Percentiles rank a stretch among this genome's conserved stretches.
These are phyloP conservation scores for Otis tarda DNA, from an alignment of 2,113 vertebrate species.

Conservation along the genomic window DNA sequence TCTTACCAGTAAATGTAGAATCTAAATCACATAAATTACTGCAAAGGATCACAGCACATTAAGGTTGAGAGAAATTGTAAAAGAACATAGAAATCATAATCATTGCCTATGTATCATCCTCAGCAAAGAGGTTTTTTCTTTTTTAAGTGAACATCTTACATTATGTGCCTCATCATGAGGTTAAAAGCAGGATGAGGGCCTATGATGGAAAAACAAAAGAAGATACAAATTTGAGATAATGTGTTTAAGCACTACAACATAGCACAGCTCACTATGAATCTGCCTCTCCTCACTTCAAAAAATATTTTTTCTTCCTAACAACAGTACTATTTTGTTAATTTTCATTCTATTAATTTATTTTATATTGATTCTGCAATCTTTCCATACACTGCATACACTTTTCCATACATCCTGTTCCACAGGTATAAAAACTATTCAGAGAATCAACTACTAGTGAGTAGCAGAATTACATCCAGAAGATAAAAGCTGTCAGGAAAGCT, in stretches of 20 bases:
- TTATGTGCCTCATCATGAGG: neutral
- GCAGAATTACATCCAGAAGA: neutral
- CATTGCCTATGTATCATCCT: neutral
- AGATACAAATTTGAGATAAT: neutral
- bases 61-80: slow-evolving; percentile 13
- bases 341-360: neutral
- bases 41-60: neutral
- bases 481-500: neutral
- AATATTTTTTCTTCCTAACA: neutral
- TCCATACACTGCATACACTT: neutral
- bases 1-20: neutral
- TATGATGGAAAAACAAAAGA: neutral
- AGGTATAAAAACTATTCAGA: neutral
- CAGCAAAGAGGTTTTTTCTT: neutral
- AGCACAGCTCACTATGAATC: neutral
- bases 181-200: neutral
- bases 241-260: neutral
- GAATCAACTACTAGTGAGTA: neutral
- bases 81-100: neutral
- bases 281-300: neutral
- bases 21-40: neutral
- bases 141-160: slow-evolving; percentile 26
- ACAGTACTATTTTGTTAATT: neutral
- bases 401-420: neutral
- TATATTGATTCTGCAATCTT: neutral